phyloP scores from a whole-genome alignment of 2,797 vertebrate genomes.

The Cynopterus sphinx region DNA sequence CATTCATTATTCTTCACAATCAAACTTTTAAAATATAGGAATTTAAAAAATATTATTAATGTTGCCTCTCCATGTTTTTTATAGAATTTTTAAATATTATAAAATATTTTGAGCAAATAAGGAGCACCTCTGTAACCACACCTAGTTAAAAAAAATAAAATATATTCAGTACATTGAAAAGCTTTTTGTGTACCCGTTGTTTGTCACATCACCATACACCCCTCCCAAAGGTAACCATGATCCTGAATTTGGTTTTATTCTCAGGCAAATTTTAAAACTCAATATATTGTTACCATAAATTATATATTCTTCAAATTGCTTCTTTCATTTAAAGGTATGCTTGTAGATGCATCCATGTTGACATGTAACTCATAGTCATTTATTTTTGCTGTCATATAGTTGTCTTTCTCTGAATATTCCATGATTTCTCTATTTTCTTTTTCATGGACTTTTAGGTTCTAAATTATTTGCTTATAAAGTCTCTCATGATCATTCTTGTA shows the following conservation, averaged over 20 bases:
- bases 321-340: slow-evolving; percentile 35
- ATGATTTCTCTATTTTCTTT: neutral
- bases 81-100: neutral
- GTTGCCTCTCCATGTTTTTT: neutral
- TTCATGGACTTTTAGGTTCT: neutral
- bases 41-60: neutral
- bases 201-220: neutral
- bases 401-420: neutral
- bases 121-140: neutral
- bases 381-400: neutral
- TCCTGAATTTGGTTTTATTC: neutral
- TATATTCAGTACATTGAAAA: neutral
- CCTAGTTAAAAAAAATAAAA: neutral
- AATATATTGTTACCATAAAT: neutral
- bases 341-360: neutral
- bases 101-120: slow-evolving; percentile 18
- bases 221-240: neutral
- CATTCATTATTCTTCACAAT: neutral
- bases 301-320: neutral
- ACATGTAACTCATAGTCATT: neutral
- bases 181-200: neutral
- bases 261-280: neutral
- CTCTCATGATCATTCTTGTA: neutral
- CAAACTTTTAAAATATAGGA: slow-evolving; percentile 13
- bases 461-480: neutral